Percentiles rank a stretch among this genome's conserved stretches.
Evolutionary conservation across 2,113 vertebrate species (phyloP).

Genomic region (Myotis yumanensis): DNA sequence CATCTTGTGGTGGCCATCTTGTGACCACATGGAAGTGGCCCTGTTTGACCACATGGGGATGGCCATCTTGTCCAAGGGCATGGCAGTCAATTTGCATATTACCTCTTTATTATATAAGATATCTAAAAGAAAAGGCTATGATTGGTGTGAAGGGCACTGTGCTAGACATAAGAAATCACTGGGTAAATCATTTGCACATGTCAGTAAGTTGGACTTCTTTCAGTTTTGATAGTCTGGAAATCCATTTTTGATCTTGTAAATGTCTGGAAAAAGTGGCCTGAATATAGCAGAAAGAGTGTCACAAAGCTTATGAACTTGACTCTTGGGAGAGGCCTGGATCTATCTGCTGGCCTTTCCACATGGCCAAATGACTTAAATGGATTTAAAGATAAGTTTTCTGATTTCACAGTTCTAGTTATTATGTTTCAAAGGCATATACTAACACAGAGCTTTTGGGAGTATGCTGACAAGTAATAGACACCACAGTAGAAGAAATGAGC

Average conservation of each 20-base stretch:
- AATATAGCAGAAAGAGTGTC: neutral
- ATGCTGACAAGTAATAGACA: neutral
- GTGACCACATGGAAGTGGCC: too few species aligned
- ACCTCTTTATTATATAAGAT: too few species aligned
- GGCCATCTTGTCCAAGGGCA: too few species aligned
- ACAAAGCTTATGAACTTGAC: neutral
- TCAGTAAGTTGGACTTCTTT: neutral
- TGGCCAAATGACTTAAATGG: neutral
- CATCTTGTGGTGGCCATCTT: too few species aligned
- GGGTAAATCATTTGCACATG: neutral
- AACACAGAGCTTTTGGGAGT: neutral
- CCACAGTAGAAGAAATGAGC: neutral
- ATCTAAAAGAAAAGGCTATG: neutral
- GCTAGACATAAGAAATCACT: neutral
- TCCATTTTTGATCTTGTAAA: neutral
- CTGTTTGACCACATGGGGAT: too few species aligned
- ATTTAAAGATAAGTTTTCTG: neutral
- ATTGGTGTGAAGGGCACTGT: neutral
- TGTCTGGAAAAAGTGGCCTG: neutral
- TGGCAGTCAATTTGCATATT: too few species aligned
- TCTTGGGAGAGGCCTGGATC: neutral
- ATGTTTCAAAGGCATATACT: neutral
- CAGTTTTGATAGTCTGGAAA: slow-evolving; percentile 39
- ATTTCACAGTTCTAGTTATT: neutral
- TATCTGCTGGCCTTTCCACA: neutral